A percentile compares a stretch with the other conserved stretches of the same genome.
Conservation (phyloP, 2,113 vertebrate genomes). For the Willisornis vidua region DNA sequence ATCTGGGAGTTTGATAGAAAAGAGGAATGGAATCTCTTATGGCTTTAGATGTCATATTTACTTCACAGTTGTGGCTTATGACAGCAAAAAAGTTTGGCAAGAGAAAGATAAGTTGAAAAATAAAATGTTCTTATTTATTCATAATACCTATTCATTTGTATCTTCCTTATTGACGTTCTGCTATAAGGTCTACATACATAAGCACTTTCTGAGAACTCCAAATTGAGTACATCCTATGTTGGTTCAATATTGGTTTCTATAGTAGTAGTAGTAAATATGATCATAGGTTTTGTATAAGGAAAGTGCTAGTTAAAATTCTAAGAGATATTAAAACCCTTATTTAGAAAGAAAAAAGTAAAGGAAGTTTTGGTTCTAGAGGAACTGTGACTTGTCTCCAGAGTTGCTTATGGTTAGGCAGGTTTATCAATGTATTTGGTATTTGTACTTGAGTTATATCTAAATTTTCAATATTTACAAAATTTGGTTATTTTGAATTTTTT, state of each 20-base stretch:
- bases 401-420: accelerated
- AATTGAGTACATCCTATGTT: accelerated
- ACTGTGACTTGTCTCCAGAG: background rate
- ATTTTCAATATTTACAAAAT: background rate
- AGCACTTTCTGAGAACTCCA: background rate
- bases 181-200: background rate
- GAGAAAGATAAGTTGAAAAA: background rate
- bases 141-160: background rate
- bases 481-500: background rate
- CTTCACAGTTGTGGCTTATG: background rate
- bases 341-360: background rate
- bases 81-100: background rate
- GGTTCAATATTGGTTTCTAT: background rate
- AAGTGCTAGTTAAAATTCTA: background rate
- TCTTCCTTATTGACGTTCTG: background rate
- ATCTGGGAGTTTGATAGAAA: background rate
- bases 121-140: background rate
- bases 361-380: background rate
- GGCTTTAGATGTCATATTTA: background rate
- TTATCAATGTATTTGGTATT: background rate
- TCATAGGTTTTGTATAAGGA: background rate
- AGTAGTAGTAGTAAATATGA: background rate
- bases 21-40: background rate
- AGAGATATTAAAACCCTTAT: background rate
- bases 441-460: background rate